Evolutionary conservation across 2,113 vertebrate genomes (phyloP).

Genomic region (Laticauda laticaudata): DNA sequence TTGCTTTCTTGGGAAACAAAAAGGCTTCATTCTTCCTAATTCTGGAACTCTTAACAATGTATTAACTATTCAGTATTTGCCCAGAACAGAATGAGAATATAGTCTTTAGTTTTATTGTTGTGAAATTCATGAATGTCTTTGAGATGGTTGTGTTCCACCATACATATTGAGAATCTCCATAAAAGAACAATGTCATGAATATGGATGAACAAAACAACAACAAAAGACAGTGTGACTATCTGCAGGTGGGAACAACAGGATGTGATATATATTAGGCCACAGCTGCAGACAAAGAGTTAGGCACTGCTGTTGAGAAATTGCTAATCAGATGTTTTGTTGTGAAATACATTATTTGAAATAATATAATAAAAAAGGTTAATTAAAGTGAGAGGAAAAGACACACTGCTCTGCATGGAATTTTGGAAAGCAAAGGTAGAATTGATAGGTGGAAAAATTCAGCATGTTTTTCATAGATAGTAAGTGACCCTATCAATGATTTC

Average conservation of each 20-base stretch:
- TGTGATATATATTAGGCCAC: neutral
- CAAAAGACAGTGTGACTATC: neutral
- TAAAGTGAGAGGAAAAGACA: neutral
- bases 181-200: neutral
- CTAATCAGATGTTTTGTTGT: neutral
- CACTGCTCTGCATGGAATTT: neutral
- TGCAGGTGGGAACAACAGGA: neutral
- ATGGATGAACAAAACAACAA: neutral
- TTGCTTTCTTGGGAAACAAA: conserved; percentile 18
- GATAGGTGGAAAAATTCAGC: neutral
- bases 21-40: neutral
- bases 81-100: neutral
- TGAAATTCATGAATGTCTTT: neutral
- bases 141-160: neutral
- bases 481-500: neutral
- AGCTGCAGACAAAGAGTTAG: neutral
- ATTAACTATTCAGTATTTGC: conserved; percentile 19
- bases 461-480: neutral
- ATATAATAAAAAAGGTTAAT: neutral
- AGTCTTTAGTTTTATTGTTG: neutral
- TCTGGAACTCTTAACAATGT: neutral
- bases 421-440: neutral
- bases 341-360: neutral
- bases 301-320: neutral
- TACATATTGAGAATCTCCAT: neutral